A percentile compares a stretch with the other conserved stretches of the same genome.
phyloP scores from a whole-genome alignment of 1,140 invertebrate genomes.

The Cataglyphis hispanica region DNA sequence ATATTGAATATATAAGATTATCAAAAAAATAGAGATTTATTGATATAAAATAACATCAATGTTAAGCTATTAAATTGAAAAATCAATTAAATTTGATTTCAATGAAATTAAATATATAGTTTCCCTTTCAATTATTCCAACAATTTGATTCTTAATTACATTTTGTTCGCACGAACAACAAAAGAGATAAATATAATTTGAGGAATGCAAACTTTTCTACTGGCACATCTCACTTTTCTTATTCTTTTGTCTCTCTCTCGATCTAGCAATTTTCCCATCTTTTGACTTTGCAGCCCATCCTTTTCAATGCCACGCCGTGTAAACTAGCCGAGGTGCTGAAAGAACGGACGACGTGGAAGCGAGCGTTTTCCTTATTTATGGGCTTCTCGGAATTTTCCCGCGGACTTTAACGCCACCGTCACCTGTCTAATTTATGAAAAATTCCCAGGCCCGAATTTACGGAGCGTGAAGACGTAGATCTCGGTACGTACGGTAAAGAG shows the following conservation, averaged over 20 bases:
- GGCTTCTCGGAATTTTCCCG: constrained; percentile 72
- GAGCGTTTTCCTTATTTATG: constrained; percentile 73
- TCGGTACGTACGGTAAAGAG: constrained; percentile 40
- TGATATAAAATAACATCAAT: background rate
- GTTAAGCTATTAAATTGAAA: background rate
- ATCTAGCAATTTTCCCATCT: constrained; percentile 50
- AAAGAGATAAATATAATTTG: constrained; percentile 67
- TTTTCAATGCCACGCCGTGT: constrained; percentile 29
- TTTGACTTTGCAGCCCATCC: constrained; percentile 45
- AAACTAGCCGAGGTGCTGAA: constrained; percentile 69
- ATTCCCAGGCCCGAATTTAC: constrained; percentile 74
- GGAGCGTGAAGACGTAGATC: constrained; percentile 69
- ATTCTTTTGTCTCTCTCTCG: constrained; percentile 4
- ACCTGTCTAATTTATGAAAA: constrained; percentile 78
- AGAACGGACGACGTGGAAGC: constrained; percentile 57
- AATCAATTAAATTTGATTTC: constrained; percentile 8
- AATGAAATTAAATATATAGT: background rate
- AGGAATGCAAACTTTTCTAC: constrained; percentile 67
- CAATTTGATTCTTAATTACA: constrained; percentile 1
- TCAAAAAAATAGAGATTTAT: background rate
- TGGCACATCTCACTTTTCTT: background rate
- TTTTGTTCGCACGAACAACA: constrained; percentile 55
- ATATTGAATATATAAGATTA: background rate
- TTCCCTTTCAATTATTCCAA: background rate
- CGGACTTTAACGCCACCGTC: constrained; percentile 72